A percentile compares a stretch with the other conserved stretches of the same genome.
Conservation (phyloP, 2,888 invertebrate genomes). For the Cephus rjabovi region DNA sequence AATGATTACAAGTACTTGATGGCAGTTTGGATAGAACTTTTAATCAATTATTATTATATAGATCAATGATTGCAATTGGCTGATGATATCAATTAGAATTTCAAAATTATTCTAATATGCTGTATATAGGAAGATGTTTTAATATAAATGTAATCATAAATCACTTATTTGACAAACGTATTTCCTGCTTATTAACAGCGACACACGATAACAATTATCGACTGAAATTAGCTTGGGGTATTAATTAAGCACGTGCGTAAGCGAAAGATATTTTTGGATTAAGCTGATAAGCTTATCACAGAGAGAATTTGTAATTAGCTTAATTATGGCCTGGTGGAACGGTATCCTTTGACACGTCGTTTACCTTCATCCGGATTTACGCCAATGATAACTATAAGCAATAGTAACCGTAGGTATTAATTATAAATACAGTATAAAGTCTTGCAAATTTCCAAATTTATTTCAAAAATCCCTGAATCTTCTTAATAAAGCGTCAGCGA, state of each 20-base stretch:
- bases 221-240: not conserved
- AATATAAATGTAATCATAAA: not conserved
- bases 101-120: not conserved
- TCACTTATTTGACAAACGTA: not conserved
- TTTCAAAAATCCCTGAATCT: not conserved
- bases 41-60: not conserved
- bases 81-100: not conserved
- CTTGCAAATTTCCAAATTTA: not conserved
- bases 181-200: not conserved
- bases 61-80: not conserved
- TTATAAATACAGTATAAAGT: no score
- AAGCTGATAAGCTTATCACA: not conserved
- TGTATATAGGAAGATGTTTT: not conserved
- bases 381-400: no score
- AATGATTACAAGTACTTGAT: not conserved
- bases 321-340: slow-evolving; percentile 17
- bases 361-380: not conserved
- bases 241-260: not conserved
- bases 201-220: not conserved
- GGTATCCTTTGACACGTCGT: slow-evolving; percentile 13
- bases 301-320: slow-evolving; percentile 23
- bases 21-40: not conserved
- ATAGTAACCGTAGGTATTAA: no score
- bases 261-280: not conserved
- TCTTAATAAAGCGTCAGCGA: not conserved